phyloP scores from a whole-genome alignment of 2,797 vertebrate species.

The Gila robusta region DNA sequence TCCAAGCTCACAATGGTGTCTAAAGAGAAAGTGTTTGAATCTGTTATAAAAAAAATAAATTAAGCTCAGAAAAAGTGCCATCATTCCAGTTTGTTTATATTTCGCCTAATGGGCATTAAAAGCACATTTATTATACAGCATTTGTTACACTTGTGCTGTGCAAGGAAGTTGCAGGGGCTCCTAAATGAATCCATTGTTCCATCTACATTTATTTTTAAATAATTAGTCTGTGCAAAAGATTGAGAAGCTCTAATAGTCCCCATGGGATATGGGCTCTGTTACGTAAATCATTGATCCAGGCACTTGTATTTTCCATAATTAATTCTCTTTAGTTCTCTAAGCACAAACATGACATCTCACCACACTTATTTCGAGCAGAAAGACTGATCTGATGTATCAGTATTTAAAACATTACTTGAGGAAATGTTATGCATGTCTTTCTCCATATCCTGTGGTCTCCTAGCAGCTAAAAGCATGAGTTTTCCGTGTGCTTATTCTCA shows the following conservation, averaged over 20 bases:
- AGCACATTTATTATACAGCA: background rate
- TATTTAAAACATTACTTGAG: background rate
- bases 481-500: slow-evolving; percentile 12
- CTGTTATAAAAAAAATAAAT: too few relatives aligned
- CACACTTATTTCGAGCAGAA: background rate
- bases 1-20: background rate
- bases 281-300: slow-evolving; percentile 15
- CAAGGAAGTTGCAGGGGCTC: background rate
- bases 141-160: background rate
- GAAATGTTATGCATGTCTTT: background rate
- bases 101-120: background rate
- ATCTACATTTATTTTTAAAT: background rate
- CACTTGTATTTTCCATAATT: slow-evolving; percentile 22
- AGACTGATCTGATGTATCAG: background rate
- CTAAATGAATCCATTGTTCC: background rate
- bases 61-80: background rate
- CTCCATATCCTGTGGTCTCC: background rate
- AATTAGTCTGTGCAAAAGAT: slow-evolving; percentile 19
- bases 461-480: slow-evolving; percentile 24
- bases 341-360: slow-evolving; percentile 13
- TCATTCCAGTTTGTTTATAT: background rate
- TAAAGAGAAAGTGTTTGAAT: background rate
- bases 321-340: slow-evolving; percentile 2
- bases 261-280: background rate
- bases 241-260: slow-evolving; percentile 26